These are phyloP conservation scores for Solenopsis fugax DNA, from an alignment of 1,140 invertebrate species.

Conservation along the genomic window DNA sequence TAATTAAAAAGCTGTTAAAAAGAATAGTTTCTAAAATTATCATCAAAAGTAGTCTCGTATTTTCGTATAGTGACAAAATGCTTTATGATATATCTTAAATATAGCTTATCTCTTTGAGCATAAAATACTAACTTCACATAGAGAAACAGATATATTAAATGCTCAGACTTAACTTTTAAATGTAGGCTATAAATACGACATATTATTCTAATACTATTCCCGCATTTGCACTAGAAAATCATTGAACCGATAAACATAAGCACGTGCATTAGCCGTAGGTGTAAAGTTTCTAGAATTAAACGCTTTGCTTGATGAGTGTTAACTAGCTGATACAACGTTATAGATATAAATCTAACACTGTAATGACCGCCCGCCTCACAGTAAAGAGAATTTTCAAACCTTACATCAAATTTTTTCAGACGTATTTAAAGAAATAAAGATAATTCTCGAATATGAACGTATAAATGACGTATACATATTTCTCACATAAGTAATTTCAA, in stretches of 20 bases:
- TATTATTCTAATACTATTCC: slow-evolving; percentile 19
- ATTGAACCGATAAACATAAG: slow-evolving; percentile 5
- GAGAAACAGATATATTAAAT: background rate
- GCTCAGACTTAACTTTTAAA: background rate
- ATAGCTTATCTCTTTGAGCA: background rate
- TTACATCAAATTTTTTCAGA: background rate
- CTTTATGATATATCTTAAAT: no score
- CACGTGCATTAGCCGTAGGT: background rate
- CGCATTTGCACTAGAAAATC: slow-evolving; percentile 16
- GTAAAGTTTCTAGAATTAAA: slow-evolving; percentile 6
- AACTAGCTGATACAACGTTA: background rate
- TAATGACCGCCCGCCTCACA: background rate
- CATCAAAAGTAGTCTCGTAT: background rate
- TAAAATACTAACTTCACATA: background rate
- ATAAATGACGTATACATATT: background rate
- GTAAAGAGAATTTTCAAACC: background rate
- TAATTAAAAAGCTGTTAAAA: background rate
- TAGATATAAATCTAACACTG: background rate
- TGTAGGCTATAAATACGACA: slow-evolving; percentile 4
- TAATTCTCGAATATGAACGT: background rate
- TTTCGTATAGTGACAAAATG: background rate
- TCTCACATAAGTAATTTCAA: background rate
- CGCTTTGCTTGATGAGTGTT: background rate
- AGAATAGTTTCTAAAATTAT: background rate
- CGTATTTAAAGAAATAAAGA: background rate